These are phyloP conservation scores for Cyprinus carpio DNA, from an alignment of 2,113 vertebrate species.

Conservation along the genomic window DNA sequence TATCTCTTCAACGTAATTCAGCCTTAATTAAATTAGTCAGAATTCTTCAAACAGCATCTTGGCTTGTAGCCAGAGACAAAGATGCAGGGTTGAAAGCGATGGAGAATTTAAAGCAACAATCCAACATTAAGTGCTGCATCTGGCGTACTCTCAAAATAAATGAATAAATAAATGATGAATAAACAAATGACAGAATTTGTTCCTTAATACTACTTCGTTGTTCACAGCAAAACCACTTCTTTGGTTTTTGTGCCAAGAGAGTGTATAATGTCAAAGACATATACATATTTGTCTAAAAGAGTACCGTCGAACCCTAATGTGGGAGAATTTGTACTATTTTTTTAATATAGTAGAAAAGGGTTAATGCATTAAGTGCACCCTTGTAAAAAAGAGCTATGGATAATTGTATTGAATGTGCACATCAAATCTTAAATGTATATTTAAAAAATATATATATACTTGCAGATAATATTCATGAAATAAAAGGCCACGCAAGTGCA, in stretches of 20 bases:
- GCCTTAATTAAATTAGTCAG: slow-evolving; percentile 44
- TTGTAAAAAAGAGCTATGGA: neutral
- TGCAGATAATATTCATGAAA: neutral
- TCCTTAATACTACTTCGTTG: slow-evolving; percentile 3
- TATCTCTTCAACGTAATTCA: slow-evolving; percentile 6
- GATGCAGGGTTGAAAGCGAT: slow-evolving; percentile 1
- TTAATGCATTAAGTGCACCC: neutral
- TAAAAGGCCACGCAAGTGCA: neutral
- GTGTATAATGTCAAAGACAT: neutral
- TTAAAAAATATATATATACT: neutral
- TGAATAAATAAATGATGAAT: slow-evolving; percentile 4
- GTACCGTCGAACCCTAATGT: neutral
- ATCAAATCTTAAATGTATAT: neutral
- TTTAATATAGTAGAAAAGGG: neutral
- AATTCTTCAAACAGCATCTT: slow-evolving; percentile 43
- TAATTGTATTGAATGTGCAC: neutral
- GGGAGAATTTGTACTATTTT: neutral
- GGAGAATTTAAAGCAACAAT: slow-evolving; percentile 24
- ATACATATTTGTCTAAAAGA: neutral
- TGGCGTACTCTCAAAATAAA: slow-evolving; percentile 31
- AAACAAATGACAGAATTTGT: slow-evolving; percentile 19
- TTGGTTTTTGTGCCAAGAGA: slow-evolving; percentile 13
- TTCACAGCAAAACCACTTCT: neutral
- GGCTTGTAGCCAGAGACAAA: slow-evolving; percentile 18
- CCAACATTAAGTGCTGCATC: slow-evolving; percentile 18